phyloP scores from a whole-genome alignment of 2,113 vertebrate species.

The Choloepus hoffmanni region DNA sequence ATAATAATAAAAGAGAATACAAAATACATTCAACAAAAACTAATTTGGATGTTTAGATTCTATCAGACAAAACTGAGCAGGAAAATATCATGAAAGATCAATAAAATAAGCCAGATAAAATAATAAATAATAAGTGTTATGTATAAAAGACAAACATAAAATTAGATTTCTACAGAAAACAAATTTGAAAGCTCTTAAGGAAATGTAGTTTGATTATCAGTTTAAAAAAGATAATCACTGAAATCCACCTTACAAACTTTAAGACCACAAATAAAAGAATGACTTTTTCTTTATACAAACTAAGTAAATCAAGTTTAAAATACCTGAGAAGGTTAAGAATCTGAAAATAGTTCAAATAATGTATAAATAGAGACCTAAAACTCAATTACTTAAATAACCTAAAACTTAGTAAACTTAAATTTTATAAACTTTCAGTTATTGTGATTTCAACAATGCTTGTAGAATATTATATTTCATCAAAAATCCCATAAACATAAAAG shows the following conservation, averaged over 20 bases:
- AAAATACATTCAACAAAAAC: slow-evolving; percentile 48
- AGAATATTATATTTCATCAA: background rate
- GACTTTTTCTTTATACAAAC: slow-evolving; percentile 9
- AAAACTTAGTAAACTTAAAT: slow-evolving; percentile 29
- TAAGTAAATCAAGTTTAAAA: background rate
- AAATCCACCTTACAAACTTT: slow-evolving; percentile 43
- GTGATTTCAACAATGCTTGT: background rate
- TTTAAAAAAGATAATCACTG: slow-evolving; percentile 14
- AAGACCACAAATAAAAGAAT: background rate
- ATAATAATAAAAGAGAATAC: slow-evolving; percentile 18
- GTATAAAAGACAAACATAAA: background rate
- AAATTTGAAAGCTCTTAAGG: slow-evolving; percentile 31
- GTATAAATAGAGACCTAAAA: background rate
- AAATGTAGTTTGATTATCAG: slow-evolving; percentile 1
- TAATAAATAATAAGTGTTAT: slow-evolving; percentile 55
- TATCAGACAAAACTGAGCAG: background rate
- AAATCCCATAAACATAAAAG: background rate
- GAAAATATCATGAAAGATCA: slow-evolving; percentile 13
- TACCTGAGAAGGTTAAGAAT: slow-evolving; percentile 25
- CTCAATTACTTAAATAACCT: background rate
- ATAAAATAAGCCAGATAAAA: slow-evolving; percentile 26
- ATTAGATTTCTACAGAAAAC: background rate
- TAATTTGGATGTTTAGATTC: slow-evolving; percentile 11
- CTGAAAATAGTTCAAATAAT: background rate
- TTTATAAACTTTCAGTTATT: background rate